Percentiles rank a stretch among this genome's conserved stretches.
Evolutionary conservation across 1,140 invertebrate genomes (phyloP).

Genomic region (Diachasma alloeum): DNA sequence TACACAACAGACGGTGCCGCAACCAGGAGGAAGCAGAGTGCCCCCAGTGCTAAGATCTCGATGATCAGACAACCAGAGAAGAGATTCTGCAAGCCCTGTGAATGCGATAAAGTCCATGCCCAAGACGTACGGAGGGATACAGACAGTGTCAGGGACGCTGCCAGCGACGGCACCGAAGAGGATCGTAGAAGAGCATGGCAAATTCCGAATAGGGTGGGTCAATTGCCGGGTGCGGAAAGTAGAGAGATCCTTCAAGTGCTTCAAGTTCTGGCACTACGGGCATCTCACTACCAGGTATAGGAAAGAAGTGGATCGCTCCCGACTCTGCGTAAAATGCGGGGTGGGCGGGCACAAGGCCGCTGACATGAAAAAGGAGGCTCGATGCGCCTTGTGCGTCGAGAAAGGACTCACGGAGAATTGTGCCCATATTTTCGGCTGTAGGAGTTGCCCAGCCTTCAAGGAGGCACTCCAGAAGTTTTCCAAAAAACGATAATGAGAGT

Average conservation of each 20-base stretch:
- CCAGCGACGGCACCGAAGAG: constrained; percentile 14
- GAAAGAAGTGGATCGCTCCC: background rate
- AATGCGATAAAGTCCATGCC: constrained; percentile 18
- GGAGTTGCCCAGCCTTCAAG: background rate
- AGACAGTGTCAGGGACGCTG: constrained; percentile 19
- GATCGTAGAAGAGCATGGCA: constrained; percentile 1
- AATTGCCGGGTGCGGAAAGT: constrained; percentile 19
- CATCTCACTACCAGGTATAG: background rate
- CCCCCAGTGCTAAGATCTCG: no score
- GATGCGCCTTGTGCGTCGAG: background rate
- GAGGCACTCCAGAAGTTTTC: background rate
- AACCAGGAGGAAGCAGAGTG: no score
- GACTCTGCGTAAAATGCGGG: background rate
- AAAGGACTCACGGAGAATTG: background rate
- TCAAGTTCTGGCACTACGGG: constrained; percentile 30
- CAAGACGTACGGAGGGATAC: constrained; percentile 26
- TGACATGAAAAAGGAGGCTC: background rate
- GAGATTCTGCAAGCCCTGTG: constrained; percentile 17
- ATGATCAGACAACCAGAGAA: constrained; percentile 29
- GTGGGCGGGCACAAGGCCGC: background rate
- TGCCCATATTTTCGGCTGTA: background rate
- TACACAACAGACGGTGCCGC: no score
- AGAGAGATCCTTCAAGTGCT: constrained; percentile 11
- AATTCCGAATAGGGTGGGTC: constrained; percentile 25
- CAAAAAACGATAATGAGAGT: background rate